Percentiles rank a stretch among this genome's conserved stretches.
Conservation (phyloP, 2,113 vertebrate species). For the Hydrochoerus hydrochaeris region DNA sequence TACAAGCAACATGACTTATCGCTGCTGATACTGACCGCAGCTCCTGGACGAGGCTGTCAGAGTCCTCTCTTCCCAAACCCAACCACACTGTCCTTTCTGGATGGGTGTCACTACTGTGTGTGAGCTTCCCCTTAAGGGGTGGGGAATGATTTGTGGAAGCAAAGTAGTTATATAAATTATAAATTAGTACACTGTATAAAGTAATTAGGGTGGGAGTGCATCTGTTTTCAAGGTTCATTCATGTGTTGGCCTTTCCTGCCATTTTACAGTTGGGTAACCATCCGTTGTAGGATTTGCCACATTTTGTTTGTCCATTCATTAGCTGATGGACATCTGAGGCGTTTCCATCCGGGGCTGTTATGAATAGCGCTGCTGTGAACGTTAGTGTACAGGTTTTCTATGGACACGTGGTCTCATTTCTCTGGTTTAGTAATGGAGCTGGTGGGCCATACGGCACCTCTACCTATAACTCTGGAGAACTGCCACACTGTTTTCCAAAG, state of each 20-base stretch:
- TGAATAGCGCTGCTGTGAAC: not conserved
- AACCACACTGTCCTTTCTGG: not conserved
- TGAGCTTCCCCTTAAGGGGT: not conserved
- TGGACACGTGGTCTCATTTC: not conserved
- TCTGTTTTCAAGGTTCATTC: not conserved
- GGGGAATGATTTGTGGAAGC: too few species aligned
- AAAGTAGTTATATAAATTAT: not conserved
- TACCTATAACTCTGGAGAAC: not conserved
- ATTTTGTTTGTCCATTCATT: not conserved
- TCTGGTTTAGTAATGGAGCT: not conserved
- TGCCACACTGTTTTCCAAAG: not conserved
- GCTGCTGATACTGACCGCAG: not conserved
- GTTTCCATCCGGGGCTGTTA: not conserved
- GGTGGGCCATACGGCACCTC: not conserved
- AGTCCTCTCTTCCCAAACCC: not conserved
- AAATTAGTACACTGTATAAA: too few species aligned
- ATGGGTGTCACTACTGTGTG: not conserved
- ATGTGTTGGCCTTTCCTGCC: not conserved
- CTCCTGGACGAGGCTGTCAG: not conserved
- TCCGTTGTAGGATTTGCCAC: not conserved
- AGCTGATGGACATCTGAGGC: not conserved
- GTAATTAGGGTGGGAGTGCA: not conserved
- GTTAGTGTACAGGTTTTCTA: not conserved
- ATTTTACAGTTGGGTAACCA: not conserved
- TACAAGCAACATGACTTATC: not conserved